phyloP scores from a whole-genome alignment of 2,797 vertebrate genomes.

The Craterocephalus amniculus region DNA sequence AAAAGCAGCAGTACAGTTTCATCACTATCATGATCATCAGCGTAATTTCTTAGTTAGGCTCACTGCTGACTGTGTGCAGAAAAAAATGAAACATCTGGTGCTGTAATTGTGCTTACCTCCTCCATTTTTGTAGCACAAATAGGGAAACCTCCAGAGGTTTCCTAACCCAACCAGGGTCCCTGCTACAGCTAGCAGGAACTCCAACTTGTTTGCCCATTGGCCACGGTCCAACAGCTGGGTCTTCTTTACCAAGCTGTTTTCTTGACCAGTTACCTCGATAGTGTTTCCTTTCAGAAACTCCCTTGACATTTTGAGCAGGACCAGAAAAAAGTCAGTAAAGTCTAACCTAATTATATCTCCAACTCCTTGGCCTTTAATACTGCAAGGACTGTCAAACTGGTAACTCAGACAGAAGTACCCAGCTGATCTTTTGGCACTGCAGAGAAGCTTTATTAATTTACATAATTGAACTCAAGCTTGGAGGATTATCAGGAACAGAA shows the following conservation, averaged over 20 bases:
- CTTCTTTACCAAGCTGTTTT: constrained; percentile 61
- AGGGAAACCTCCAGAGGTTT: constrained; percentile 82
- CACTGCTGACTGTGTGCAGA: background rate
- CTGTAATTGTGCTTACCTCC: constrained; percentile 67
- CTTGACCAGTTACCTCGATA: constrained; percentile 43
- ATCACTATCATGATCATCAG: no score
- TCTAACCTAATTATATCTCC: constrained; percentile 14
- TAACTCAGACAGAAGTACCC: constrained; percentile 48
- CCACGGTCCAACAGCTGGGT: constrained; percentile 72
- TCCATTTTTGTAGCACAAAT: constrained; percentile 83
- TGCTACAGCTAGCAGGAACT: constrained; percentile 79
- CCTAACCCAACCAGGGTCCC: constrained; percentile 78
- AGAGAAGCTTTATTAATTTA: constrained; percentile 56
- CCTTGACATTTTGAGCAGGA: constrained; percentile 54
- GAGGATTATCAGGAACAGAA: constrained; percentile 60
- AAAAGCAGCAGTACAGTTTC: no score
- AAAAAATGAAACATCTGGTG: background rate
- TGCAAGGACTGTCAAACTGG: constrained; percentile 18
- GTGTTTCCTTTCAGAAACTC: constrained; percentile 57
- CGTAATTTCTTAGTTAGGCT: background rate
- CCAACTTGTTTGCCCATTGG: constrained; percentile 78
- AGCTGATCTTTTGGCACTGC: constrained; percentile 62
- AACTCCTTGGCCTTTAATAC: constrained; percentile 17
- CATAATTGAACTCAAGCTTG: constrained; percentile 38
- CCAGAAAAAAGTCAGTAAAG: constrained; percentile 12